These are phyloP conservation scores for Agonopterix heracliana DNA, from an alignment of 2,888 invertebrate genomes.

Conservation along the genomic window DNA sequence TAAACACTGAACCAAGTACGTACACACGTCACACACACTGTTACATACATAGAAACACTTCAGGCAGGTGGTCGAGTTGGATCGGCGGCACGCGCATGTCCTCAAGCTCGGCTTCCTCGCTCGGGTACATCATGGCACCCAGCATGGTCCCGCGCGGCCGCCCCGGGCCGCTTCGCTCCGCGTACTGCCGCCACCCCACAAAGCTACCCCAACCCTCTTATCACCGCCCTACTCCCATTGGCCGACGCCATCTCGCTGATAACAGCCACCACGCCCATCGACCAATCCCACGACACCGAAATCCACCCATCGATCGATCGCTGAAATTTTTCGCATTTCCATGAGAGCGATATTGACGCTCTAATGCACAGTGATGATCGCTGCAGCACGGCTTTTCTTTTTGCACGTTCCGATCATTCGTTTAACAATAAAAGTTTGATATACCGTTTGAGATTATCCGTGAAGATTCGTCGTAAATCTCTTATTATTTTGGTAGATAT, in stretches of 20 bases:
- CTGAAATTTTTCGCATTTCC: conserved; percentile 57
- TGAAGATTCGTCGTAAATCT: too few species aligned
- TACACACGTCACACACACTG: conserved; percentile 3
- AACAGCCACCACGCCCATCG: conserved; percentile 66
- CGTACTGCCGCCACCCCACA: conserved; percentile 62
- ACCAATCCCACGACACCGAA: conserved; percentile 47
- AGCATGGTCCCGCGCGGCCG: conserved; percentile 57
- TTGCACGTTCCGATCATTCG: conserved; percentile 28
- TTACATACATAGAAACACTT: conserved; percentile 83
- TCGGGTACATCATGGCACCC: conserved; percentile 73
- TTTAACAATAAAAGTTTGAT: too few species aligned
- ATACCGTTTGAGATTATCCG: too few species aligned
- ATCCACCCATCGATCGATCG: conserved; percentile 69
- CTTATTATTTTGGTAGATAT: too few species aligned
- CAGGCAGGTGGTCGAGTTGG: conserved; percentile 83
- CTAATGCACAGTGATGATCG: conserved; percentile 48
- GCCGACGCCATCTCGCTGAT: conserved; percentile 48
- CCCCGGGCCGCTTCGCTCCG: conserved; percentile 48
- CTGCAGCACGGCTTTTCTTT: conserved; percentile 32
- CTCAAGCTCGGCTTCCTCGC: conserved; percentile 57
- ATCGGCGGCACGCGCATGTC: conserved; percentile 84
- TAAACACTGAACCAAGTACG: neutral
- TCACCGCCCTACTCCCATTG: conserved; percentile 52
- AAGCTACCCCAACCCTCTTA: conserved; percentile 68
- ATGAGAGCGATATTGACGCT: conserved; percentile 53